Percentiles rank a stretch among this genome's conserved stretches.
Conservation (phyloP, 1,140 invertebrate species). For the Pseudomyrmex flavicornis region DNA sequence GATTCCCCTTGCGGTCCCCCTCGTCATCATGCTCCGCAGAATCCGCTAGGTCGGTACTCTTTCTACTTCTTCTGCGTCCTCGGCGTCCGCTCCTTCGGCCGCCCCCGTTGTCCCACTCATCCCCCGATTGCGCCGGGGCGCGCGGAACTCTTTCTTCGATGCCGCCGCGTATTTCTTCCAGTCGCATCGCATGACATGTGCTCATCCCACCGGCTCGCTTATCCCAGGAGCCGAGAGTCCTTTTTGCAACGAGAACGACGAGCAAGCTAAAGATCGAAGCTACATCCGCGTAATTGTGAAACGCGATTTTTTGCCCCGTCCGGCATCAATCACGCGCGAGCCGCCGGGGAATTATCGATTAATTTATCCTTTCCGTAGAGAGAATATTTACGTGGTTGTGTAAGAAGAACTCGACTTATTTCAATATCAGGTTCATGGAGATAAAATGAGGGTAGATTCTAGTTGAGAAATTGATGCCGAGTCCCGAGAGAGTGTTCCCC, state of each 20-base stretch:
- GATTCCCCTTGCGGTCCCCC: conserved; percentile 68
- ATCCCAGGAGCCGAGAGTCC: neutral
- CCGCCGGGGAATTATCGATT: neutral
- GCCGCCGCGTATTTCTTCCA: conserved; percentile 54
- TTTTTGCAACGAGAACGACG: conserved; percentile 30
- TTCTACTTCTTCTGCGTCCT: conserved; percentile 45
- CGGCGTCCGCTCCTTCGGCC: conserved; percentile 3
- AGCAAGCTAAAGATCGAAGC: conserved; percentile 19
- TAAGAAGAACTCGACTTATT: conserved; percentile 5
- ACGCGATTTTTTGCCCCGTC: conserved; percentile 29
- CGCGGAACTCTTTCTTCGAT: conserved; percentile 42
- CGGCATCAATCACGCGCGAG: conserved; percentile 21
- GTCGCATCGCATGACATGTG: conserved; percentile 48
- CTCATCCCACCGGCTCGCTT: conserved; percentile 26
- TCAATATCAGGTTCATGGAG: conserved; percentile 13
- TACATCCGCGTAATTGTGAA: conserved; percentile 42
- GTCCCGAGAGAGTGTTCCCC: neutral
- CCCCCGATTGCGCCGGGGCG: neutral
- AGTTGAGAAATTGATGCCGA: conserved; percentile 2
- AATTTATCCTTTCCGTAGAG: neutral
- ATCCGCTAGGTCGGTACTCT: conserved; percentile 58
- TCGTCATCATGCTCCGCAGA: conserved; percentile 64
- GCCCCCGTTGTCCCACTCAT: neutral
- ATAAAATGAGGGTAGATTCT: neutral
- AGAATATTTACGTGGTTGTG: neutral